Base-by-base conservation (phyloP, 2,113 vertebrate genomes). In the Scomber scombrus region DNA sequence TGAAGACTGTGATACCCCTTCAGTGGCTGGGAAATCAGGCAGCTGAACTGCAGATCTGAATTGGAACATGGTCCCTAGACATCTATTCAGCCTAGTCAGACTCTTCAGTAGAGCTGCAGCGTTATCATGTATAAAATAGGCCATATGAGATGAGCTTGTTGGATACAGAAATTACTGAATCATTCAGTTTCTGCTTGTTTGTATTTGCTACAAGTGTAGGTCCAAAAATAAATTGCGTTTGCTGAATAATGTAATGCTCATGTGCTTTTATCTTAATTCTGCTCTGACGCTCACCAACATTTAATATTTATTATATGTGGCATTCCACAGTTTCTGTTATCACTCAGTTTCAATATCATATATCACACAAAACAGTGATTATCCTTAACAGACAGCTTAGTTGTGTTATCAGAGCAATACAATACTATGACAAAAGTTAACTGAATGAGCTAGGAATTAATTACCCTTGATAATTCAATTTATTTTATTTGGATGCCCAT, bases 1-100 rank as follows among this genome's bases (percentile, higher is more conserved):
- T 89, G 68, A 72, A 71, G 66, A 21, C 54, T 40, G 64, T 81
- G 85, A 86, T 76, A 34, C 83, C 80, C 83, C 79, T 56, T 87
- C n/a, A 61, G 69, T 66, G 45, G 29, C 60, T 71, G 56, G 51
- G 43, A 73, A 81, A 87, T 61, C 49, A 71, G 60, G 64, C 80
- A 78, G 85, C 86, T 84, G 67, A 84, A 77, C 49, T 50, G 60
- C 60, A 65, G 46, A 71, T 75, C 34, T 52, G 31, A 90, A 86
- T 47, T 45, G 62, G 65, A 82, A 65, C 62, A 75, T 34, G 63
- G 76, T 88, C 72, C 80, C 75, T 64, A 68, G 73, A 52, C 34
- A 70, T 75, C 63, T 34, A 23, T 40, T 78, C 5, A 65, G 61
- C 65, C 76, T 63, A 56, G 65, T 14, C 34, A 13, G 12, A 43